Evolutionary conservation across 2,888 invertebrate species (phyloP), one percentile per base, ranked within the genome.

Genomic region (Polydrusus tereticollis): DNA sequence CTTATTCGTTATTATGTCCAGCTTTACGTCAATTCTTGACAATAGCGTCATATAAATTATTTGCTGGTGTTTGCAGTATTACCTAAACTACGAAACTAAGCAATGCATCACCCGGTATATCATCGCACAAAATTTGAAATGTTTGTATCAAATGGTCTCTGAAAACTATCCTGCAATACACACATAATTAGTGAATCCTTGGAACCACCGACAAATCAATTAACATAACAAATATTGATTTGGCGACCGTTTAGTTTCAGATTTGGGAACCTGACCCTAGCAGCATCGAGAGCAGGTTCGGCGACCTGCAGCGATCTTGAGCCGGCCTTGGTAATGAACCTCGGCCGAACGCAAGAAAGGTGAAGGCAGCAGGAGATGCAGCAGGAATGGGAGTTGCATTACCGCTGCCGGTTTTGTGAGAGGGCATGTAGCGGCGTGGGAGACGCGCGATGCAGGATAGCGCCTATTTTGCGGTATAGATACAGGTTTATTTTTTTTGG

Each of bases 241-340:
- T n/a, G n/a, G n/a, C n/a, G n/a, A n/a, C n/a, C 33, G 12, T 33
- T 38, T 1, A 12, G 2, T 16, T 16, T 16, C 41, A 41, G 3
- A n/a, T 41, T 41, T 41, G 6, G 16, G 14, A 16, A 41, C 16
- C 14, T 3, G 6, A 6, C 3, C 14, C 41, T 26, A 43, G 67
- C 50, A 68, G 59, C 43, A 21, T 55, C 63, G 50, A 57, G 50
- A 58, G 55, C 45, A 52, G 57, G 72, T 62, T 67, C 68, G 62
- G 36, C 68, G 67, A 67, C 66, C 65, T 26, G 29, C 41, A 16
- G 29, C 68, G 72, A 64, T 72, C 64, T 68, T 68, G 59, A 58
- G 64, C 41, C 72, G 72, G 58, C 72, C 72, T 72, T 72, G 72
- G 64, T 72, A 72, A 72, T 72, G 72, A 72, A 72, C 72, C 43